Evolutionary conservation across 1,140 invertebrate genomes (phyloP).

Genomic region (Magallana angulata): DNA sequence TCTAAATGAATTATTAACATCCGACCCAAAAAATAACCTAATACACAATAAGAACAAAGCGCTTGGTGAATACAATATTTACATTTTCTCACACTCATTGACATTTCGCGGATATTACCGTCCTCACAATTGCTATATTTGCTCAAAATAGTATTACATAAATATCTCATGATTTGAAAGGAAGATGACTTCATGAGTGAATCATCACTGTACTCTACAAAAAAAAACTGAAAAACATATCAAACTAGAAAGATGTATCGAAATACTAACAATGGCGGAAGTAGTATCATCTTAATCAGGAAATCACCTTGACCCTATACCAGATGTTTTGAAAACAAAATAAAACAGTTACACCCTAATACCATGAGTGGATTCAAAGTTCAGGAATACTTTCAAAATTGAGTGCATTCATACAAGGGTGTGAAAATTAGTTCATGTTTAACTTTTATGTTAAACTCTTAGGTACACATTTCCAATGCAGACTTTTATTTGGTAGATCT

Average conservation of each 20-base stretch:
- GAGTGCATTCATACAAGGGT: neutral
- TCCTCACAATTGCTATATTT: neutral
- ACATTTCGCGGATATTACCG: neutral
- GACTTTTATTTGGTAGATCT: no score
- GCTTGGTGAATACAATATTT: neutral
- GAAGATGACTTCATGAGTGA: slow-evolving; percentile 4
- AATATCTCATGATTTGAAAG: neutral
- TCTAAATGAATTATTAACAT: no score
- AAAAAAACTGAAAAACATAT: neutral
- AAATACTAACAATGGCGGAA: slow-evolving; percentile 13
- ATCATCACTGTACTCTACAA: neutral
- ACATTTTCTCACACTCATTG: neutral
- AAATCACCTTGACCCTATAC: neutral
- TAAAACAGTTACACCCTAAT: slow-evolving; percentile 36
- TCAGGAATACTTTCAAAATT: neutral
- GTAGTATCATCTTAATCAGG: slow-evolving; percentile 14
- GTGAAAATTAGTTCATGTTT: neutral
- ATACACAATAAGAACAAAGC: no score
- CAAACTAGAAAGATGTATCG: neutral
- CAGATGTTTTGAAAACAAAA: slow-evolving; percentile 9
- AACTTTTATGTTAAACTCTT: neutral
- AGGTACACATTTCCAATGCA: no score
- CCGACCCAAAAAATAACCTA: no score
- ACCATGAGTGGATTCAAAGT: neutral
- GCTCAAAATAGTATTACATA: neutral